A percentile compares a stretch with the other conserved stretches of the same genome.
Evolutionary conservation across 2,797 vertebrate genomes (phyloP).

Genomic region (Paguma larvata): DNA sequence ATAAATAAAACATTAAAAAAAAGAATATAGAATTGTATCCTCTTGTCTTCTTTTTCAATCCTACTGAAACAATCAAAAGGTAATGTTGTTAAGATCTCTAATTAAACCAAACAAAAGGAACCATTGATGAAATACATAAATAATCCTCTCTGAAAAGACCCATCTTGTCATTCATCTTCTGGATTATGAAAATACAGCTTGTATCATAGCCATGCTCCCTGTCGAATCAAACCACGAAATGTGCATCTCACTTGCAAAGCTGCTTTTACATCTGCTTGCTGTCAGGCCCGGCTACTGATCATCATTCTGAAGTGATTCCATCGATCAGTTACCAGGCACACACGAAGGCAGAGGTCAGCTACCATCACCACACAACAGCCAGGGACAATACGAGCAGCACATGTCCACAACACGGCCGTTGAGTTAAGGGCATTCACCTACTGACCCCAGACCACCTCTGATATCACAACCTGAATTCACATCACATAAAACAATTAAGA

Average conservation of each 20-base stretch:
- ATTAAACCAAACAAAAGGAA: constrained; percentile 76
- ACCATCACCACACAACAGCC: neutral
- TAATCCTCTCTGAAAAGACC: constrained; percentile 70
- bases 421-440: neutral
- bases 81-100: constrained; percentile 4
- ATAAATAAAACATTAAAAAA: no score
- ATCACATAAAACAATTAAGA: constrained; percentile 46
- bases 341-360: constrained; percentile 59
- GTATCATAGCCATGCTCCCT: constrained; percentile 62
- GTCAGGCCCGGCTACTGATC: constrained; percentile 18
- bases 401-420: neutral
- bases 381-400: constrained; percentile 69
- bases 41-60: neutral
- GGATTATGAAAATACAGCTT: constrained; percentile 76
- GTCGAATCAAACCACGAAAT: constrained; percentile 78
- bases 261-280: constrained; percentile 80
- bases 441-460: neutral
- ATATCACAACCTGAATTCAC: constrained; percentile 47
- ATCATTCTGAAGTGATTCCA: constrained; percentile 54
- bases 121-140: constrained; percentile 65
- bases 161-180: constrained; percentile 75
- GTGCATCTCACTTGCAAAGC: constrained; percentile 31
- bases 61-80: neutral
- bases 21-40: neutral
- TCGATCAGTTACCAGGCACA: constrained; percentile 71